Base-by-base conservation (phyloP, 2,797 vertebrate genomes). In the Amniataba percoides region DNA sequence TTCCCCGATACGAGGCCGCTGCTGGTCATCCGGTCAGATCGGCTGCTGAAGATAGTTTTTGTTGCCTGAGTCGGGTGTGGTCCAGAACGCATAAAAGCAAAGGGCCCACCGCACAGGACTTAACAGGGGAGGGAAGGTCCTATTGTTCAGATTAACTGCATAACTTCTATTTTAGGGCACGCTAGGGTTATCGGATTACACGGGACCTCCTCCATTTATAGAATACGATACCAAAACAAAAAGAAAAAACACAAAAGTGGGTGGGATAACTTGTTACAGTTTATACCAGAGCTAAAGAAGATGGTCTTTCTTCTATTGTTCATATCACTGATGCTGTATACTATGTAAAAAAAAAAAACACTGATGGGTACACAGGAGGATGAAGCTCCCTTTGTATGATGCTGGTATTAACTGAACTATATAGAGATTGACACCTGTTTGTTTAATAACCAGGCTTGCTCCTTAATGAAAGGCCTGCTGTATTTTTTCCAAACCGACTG, bases 101-200 rank as follows among this genome's bases (percentile, higher is more conserved):
- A 60, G 34, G 8, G 2, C 34, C 5, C 5, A 67, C 18, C 34
- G 36, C 7, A 58, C 1, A 36, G 42, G 10, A 68, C 12, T 45
- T 46, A n/a, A 57, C 25, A 16, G n/a, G 18, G 7, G 3, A 63
- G 39, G 63, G 23, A 7, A 9, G 19, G 21, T 21, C 1, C 39
- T 55, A 25, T 72, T 84, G 62, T 86, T 68, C n/a, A 27, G 7
- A 71, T 40, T 51, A 1, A 10, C 3, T 52, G 11, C 11, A 21
- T 18, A 3, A n/a, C 18, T 48, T 65, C 63, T 48, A 18, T 18
- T 46, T 65, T 4, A 46, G 46, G 27, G 4, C 27, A 21, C 7
- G 16, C 5, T 19, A 51, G 46, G 60, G 23, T 48, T 74, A 84
- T 90, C 55, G 55, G 13, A 74, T 88, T 87, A 79, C 86, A 82